These are phyloP conservation scores for Tyria jacobaeae DNA, from an alignment of 2,888 invertebrate genomes.

Conservation along the genomic window DNA sequence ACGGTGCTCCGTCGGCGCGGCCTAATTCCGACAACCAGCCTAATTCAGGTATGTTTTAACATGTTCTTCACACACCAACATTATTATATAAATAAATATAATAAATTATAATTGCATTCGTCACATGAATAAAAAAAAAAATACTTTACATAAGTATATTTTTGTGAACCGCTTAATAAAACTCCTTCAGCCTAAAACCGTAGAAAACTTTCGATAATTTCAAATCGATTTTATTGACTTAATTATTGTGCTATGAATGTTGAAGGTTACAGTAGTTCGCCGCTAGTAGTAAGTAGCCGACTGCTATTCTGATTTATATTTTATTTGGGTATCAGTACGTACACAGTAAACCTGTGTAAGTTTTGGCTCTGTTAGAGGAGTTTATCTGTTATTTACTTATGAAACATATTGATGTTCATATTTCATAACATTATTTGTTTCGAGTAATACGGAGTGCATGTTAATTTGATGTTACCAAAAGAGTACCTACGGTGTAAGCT, in stretches of 20 bases:
- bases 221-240: neutral
- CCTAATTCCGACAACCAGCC: conserved; percentile 97
- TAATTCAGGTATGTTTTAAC: conserved; percentile 92
- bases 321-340: neutral
- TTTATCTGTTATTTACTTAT: neutral
- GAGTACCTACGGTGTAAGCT: neutral
- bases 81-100: neutral
- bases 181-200: too few species aligned
- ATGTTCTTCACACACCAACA: neutral
- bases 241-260: neutral
- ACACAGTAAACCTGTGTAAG: too few species aligned
- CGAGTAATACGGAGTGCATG: neutral
- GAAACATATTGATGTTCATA: neutral
- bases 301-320: neutral
- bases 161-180: too few species aligned
- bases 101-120: too few species aligned
- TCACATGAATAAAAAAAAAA: neutral
- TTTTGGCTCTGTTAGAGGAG: neutral
- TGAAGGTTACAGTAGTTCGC: too few species aligned
- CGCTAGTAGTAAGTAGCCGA: too few species aligned
- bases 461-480: neutral
- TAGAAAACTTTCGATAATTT: too few species aligned
- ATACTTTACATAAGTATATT: neutral
- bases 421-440: neutral
- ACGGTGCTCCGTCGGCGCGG: conserved; percentile 98